These are phyloP conservation scores for Mesorhabditis spiculigera DNA, from an alignment of 2,888 invertebrate genomes.

Conservation along the genomic window DNA sequence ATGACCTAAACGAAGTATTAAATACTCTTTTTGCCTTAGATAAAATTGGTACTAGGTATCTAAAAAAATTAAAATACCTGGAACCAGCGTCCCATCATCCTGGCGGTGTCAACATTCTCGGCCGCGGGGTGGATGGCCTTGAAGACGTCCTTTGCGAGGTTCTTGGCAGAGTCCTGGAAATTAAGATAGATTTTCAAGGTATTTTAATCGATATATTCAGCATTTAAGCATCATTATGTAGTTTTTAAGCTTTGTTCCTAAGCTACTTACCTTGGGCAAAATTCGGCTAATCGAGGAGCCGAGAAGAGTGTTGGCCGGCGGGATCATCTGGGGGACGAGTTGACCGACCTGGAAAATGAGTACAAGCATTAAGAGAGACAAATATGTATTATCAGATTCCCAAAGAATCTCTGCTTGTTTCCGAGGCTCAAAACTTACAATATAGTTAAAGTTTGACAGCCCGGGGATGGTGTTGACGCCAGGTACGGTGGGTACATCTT, in stretches of 20 bases:
- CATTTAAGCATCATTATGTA: not conserved
- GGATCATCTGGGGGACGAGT: slow-evolving; percentile 59
- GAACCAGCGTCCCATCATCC: slow-evolving; percentile 60
- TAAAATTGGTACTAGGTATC: no score
- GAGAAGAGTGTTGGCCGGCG: slow-evolving; percentile 58
- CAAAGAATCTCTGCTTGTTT: not conserved
- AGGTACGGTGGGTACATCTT: slow-evolving; percentile 56
- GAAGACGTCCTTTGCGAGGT: slow-evolving; percentile 58
- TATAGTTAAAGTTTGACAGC: slow-evolving; percentile 59
- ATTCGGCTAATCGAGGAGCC: slow-evolving; percentile 58
- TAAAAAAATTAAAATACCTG: slow-evolving; percentile 36
- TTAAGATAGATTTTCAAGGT: not conserved
- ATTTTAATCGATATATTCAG: not conserved
- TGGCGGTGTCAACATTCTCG: slow-evolving; percentile 57
- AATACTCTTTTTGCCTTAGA: not conserved
- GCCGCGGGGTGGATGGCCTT: slow-evolving; percentile 57
- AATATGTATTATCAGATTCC: not conserved
- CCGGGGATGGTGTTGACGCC: slow-evolving; percentile 60
- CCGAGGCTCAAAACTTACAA: slow-evolving; percentile 23
- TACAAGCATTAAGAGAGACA: not conserved
- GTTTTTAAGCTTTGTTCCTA: not conserved
- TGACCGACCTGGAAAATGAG: slow-evolving; percentile 47
- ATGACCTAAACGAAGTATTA: slow-evolving; percentile 39
- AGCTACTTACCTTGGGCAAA: slow-evolving; percentile 45
- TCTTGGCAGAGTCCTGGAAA: slow-evolving; percentile 51